Conservation (phyloP, 2,888 invertebrate genomes). For the Stenodema calcarata region DNA sequence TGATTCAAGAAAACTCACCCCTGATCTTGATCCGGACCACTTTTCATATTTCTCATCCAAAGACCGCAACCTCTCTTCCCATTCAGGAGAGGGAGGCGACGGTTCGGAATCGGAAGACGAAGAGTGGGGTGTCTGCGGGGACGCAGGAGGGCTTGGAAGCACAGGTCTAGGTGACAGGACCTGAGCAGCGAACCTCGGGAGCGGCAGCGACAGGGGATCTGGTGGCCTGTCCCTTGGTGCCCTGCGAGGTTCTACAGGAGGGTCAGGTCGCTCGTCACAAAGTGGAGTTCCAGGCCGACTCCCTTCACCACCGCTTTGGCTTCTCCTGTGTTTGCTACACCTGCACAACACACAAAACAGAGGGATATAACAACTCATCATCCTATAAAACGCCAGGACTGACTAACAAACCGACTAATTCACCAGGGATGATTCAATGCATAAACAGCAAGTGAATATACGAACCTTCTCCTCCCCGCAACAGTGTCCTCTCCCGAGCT, state of each 20-base stretch:
- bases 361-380: background rate
- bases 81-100: constrained; percentile 71
- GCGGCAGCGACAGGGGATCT: constrained; percentile 79
- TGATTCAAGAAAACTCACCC: constrained; percentile 34
- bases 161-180: constrained; percentile 65
- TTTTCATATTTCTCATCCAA: constrained; percentile 93
- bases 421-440: no score
- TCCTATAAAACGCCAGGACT: no score
- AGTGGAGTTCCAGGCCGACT: constrained; percentile 86
- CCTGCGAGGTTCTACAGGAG: constrained; percentile 78
- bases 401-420: no score
- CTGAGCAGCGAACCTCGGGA: constrained; percentile 86
- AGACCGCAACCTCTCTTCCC: constrained; percentile 90
- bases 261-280: constrained; percentile 80
- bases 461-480: constrained; percentile 60
- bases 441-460: no score
- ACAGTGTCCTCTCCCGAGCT: constrained; percentile 58
- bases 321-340: constrained; percentile 64
- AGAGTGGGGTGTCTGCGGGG: constrained; percentile 74
- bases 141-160: constrained; percentile 67
- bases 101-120: constrained; percentile 79
- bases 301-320: constrained; percentile 63
- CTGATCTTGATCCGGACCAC: constrained; percentile 72
- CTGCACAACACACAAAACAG: background rate
- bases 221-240: constrained; percentile 70